A percentile compares a stretch with the other conserved stretches of the same genome.
phyloP scores from a whole-genome alignment of 2,113 vertebrate species.

The Dasyurus viverrinus region DNA sequence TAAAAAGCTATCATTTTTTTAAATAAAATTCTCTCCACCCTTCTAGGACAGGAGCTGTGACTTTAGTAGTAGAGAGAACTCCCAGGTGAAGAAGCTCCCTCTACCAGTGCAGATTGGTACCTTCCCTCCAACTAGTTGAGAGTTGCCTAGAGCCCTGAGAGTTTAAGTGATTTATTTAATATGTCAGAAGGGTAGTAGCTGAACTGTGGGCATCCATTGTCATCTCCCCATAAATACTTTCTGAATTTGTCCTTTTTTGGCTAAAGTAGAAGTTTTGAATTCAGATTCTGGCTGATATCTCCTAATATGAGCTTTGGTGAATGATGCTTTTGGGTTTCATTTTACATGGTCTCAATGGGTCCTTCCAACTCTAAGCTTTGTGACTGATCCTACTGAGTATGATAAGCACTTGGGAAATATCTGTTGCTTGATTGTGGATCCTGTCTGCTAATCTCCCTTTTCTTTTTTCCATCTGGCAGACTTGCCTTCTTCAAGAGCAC shows the following conservation, averaged over 20 bases:
- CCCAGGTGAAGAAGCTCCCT: background rate
- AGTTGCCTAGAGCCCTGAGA: background rate
- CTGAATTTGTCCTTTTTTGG: background rate
- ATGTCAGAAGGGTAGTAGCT: background rate
- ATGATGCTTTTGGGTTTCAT: background rate
- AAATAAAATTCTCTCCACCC: background rate
- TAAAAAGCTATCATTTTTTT: no score
- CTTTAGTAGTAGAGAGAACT: background rate
- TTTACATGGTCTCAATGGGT: background rate
- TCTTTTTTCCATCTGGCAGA: constrained; percentile 79
- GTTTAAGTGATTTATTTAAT: background rate
- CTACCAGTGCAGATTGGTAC: background rate
- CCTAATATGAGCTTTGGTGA: background rate
- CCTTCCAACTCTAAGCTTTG: background rate
- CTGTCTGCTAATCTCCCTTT: constrained; percentile 21
- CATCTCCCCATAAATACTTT: background rate
- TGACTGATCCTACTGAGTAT: background rate
- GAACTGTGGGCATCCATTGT: background rate
- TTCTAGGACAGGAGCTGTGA: background rate
- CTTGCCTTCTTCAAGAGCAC: constrained; percentile 91
- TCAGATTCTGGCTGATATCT: background rate
- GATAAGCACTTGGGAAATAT: background rate
- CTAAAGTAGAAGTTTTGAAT: background rate
- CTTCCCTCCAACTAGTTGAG: background rate
- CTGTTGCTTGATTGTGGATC: background rate